Evolutionary conservation across 2,888 invertebrate species (phyloP), one percentile per base, ranked within the genome.

Genomic region (Brenthis daphne): DNA sequence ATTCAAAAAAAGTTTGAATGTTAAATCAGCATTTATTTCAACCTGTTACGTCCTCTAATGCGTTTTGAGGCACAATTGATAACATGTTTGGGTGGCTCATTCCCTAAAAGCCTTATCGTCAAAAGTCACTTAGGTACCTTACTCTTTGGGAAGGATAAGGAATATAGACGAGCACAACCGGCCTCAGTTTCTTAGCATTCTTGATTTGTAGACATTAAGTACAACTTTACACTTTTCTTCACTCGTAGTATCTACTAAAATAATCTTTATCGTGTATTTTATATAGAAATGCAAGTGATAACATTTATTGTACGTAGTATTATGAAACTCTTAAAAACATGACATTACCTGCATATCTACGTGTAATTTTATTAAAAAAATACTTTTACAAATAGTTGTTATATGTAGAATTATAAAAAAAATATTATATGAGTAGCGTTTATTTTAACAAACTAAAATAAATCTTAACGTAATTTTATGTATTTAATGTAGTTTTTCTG

Each of bases 61-160:
- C 83, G 81, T 85, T 85, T 75, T 78, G 81, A 85, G 81, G 76
- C 76, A 78, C 77, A 78, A 80, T 76, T 86, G 90, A 90, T 91
- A 91, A 89, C 81, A 77, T 81, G 78, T 87, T 86, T 87, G 89
- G 89, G 89, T 89, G 89, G 89, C 84, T 78, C 78, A 84, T 80
- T 77, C 80, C 79, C 80, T 85, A 82, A 86, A 80, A 81, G 82
- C 79, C 76, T 85, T 89, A 88, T 87, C 85, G 77, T 74, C 57
- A 67, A 74, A 77, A 74, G 65, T 75, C 79, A 75, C 77, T 78
- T 77, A 77, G 68, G 73, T 73, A 64, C 73, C 73, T 73, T 71
- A 64, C 65, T 71, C 65, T 64, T 67, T 50, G 20, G 37, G 33
- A 67, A 69, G 70, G 73, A 70, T 75, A 75, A 73, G 70, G 70